A percentile compares a stretch with the other conserved stretches of the same genome.
Conservation (phyloP, 2,888 invertebrate species). For the Phaonia tiefii region DNA sequence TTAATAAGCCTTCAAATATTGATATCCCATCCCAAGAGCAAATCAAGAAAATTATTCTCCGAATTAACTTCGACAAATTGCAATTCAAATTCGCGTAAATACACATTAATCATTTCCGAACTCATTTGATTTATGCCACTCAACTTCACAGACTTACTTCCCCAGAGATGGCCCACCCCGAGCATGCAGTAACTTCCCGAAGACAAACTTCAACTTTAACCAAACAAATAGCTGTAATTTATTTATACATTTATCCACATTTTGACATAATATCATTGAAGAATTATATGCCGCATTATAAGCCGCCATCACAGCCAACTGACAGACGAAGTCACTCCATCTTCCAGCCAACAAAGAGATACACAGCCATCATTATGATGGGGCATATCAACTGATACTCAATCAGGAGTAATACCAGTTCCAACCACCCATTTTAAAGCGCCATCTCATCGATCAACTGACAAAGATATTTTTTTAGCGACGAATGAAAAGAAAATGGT, state of each 20-base stretch:
- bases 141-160: neutral
- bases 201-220: constrained; percentile 39
- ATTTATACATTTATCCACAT: constrained; percentile 63
- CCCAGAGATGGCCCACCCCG: neutral
- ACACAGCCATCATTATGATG: constrained; percentile 56
- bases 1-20: too few species aligned
- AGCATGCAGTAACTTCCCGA: neutral
- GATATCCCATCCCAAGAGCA: too few species aligned
- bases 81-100: constrained; percentile 9
- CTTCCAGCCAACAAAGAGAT: constrained; percentile 22
- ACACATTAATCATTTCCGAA: constrained; percentile 54
- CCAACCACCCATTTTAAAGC: constrained; percentile 63
- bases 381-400: constrained; percentile 30
- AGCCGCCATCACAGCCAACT: constrained; percentile 42
- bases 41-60: neutral
- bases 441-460: constrained; percentile 74
- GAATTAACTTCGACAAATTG: constrained; percentile 17
- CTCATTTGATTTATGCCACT: constrained; percentile 50
- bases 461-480: constrained; percentile 51
- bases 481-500: too few species aligned
- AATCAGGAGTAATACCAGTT: neutral
- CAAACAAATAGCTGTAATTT: constrained; percentile 63
- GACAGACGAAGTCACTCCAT: constrained; percentile 15
- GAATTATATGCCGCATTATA: constrained; percentile 63
- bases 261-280: constrained; percentile 64